Conservation (phyloP, 2,113 vertebrate species). For the Etheostoma spectabile region DNA sequence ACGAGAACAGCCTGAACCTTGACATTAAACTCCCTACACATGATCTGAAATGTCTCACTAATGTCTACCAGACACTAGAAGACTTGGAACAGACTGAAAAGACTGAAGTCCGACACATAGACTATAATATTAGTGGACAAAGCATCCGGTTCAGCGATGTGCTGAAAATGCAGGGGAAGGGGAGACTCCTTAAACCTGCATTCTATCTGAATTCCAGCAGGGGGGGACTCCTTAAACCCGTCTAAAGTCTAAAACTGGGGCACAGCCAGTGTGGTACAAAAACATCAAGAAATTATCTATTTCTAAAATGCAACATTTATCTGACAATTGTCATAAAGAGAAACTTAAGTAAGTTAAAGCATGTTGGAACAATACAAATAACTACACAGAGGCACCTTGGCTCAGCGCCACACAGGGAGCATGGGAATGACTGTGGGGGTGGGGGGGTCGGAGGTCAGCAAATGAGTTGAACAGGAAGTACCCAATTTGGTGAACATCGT, state of each 20-base stretch:
- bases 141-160: too few species aligned
- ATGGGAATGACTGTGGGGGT: constrained; percentile 52
- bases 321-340: not conserved
- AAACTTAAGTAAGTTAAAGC: not conserved
- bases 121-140: too few species aligned
- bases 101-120: too few species aligned
- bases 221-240: too few species aligned
- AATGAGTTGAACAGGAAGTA: constrained; percentile 73
- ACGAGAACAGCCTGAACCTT: not conserved
- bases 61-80: too few species aligned
- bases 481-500: constrained; percentile 66
- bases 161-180: too few species aligned
- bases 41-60: not conserved
- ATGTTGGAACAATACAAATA: not conserved
- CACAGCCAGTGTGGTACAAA: not conserved
- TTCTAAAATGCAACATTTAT: not conserved
- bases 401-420: constrained; percentile 47
- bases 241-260: not conserved
- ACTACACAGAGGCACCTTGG: not conserved
- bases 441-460: constrained; percentile 55
- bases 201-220: too few species aligned
- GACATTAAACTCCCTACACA: not conserved
- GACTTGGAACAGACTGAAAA: too few species aligned
- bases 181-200: too few species aligned
- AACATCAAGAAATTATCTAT: not conserved